Evolutionary conservation across 2,888 invertebrate species (phyloP).

Genomic region (Reticulitermes lucifugus): DNA sequence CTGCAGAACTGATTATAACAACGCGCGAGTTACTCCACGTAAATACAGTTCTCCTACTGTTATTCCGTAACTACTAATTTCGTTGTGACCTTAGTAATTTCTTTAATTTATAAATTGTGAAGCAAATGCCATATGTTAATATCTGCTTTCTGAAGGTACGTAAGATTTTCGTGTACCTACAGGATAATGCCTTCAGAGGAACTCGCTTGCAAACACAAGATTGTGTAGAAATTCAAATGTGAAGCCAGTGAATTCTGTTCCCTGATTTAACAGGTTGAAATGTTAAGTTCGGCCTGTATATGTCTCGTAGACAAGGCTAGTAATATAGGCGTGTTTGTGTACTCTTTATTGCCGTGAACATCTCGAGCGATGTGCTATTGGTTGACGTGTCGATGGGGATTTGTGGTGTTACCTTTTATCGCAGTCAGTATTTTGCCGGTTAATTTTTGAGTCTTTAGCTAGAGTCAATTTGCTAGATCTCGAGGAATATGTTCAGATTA

Average conservation of each 20-base stretch:
- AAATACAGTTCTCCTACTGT: background rate
- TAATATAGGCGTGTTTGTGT: background rate
- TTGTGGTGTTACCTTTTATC: too few species aligned
- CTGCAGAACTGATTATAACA: background rate
- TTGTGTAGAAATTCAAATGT: constrained; percentile 12
- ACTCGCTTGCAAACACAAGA: background rate
- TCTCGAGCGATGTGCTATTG: background rate
- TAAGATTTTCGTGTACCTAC: background rate
- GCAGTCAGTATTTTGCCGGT: too few species aligned
- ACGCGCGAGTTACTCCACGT: too few species aligned
- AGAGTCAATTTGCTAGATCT: too few species aligned
- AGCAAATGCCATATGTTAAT: background rate
- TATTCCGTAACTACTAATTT: background rate
- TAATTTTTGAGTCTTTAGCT: too few species aligned
- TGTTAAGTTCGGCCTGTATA: too few species aligned
- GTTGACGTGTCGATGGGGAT: background rate
- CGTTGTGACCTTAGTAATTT: background rate
- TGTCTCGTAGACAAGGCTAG: background rate
- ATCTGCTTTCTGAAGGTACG: background rate
- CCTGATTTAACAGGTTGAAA: background rate
- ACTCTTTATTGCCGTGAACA: background rate
- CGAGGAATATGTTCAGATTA: too few species aligned
- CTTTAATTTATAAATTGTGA: too few species aligned
- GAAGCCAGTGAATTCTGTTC: background rate
- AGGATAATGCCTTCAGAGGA: background rate